phyloP scores from a whole-genome alignment of 2,797 vertebrate genomes.

The Oophaga sylvatica region DNA sequence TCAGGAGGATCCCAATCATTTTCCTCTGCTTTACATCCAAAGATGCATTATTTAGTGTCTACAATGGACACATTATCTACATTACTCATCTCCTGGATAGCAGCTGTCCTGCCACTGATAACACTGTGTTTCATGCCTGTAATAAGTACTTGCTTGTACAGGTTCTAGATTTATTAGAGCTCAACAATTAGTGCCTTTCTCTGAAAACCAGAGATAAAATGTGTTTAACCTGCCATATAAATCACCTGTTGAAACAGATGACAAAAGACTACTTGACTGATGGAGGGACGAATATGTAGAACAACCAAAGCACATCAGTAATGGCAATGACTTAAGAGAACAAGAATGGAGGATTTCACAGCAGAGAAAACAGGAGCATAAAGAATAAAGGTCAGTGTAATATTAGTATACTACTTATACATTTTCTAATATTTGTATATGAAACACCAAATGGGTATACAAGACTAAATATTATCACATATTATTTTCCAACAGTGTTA shows the following conservation, averaged over 20 bases:
- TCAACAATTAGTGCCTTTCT: conserved; percentile 8
- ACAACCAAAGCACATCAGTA: not conserved
- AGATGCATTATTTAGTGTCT: not conserved
- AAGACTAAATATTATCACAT: not conserved
- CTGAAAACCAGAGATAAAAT: conserved; percentile 40
- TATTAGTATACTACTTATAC: not conserved
- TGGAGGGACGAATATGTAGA: not conserved
- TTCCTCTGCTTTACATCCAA: too few species aligned
- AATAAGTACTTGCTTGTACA: not conserved
- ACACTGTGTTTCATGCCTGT: not conserved
- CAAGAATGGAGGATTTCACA: not conserved
- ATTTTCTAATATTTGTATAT: not conserved
- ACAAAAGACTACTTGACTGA: not conserved
- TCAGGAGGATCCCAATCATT: too few species aligned
- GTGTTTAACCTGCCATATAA: conserved; percentile 19
- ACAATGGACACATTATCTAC: not conserved
- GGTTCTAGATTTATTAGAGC: conserved; percentile 24
- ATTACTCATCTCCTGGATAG: not conserved
- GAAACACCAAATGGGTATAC: not conserved
- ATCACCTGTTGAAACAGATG: not conserved
- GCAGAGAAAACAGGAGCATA: not conserved
- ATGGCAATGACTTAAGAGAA: not conserved
- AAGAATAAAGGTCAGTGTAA: conserved; percentile 12
- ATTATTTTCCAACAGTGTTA: too few species aligned
- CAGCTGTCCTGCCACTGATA: conserved; percentile 24